These are phyloP conservation scores for Bombus breviceps DNA, from an alignment of 1,140 invertebrate species.

Conservation along the genomic window DNA sequence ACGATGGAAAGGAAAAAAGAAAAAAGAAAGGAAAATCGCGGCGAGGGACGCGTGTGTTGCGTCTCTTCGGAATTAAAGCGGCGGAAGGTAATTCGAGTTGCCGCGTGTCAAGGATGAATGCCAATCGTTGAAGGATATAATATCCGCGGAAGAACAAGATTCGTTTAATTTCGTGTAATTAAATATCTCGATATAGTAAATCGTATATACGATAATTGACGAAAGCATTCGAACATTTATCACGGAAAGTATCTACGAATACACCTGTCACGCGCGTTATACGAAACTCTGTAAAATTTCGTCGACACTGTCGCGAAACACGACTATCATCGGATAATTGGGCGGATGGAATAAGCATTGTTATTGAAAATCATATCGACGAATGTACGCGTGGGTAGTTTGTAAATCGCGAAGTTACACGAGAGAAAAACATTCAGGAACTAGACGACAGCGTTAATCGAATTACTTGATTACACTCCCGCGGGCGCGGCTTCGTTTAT, in stretches of 20 bases:
- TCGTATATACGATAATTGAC: too few relatives aligned
- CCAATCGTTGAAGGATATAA: neutral
- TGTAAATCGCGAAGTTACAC: neutral
- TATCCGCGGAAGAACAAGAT: neutral
- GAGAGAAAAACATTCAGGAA: slow-evolving; percentile 32
- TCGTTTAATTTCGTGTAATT: too few relatives aligned
- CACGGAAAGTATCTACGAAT: too few relatives aligned
- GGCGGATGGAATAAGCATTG: neutral
- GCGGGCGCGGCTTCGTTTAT: slow-evolving; percentile 64
- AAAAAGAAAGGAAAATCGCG: neutral
- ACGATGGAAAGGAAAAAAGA: too few relatives aligned
- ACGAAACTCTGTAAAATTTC: too few relatives aligned
- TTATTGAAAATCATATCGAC: neutral
- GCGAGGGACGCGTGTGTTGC: neutral
- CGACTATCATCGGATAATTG: neutral
- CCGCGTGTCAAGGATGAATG: too few relatives aligned
- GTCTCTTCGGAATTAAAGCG: neutral
- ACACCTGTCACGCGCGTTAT: too few relatives aligned
- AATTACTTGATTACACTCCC: slow-evolving; percentile 55
- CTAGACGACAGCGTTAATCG: slow-evolving; percentile 50
- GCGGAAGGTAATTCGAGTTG: neutral
- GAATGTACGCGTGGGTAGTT: neutral
- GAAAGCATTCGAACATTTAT: too few relatives aligned
- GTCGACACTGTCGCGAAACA: neutral
- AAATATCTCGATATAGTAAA: too few relatives aligned